A percentile compares a stretch with the other conserved stretches of the same genome.
These are phyloP conservation scores for Drosophila rhopaloa DNA, from an alignment of 1,140 invertebrate genomes.

Conservation along the genomic window DNA sequence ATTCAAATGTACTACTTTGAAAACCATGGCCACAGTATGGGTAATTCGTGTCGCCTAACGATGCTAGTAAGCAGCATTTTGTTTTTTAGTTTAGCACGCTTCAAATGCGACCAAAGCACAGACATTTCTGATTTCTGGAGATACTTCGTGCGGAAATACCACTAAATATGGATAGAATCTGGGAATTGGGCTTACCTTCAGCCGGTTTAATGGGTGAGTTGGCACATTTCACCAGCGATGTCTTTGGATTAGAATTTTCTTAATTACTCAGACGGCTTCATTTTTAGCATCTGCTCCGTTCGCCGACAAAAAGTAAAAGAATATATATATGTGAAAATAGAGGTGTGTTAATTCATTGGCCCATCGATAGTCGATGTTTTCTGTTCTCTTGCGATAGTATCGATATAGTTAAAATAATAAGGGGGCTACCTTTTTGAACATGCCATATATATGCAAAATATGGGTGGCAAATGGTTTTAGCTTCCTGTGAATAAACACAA, in stretches of 20 bases:
- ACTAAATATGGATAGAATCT: not conserved
- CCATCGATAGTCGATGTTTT: not conserved
- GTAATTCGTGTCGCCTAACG: slow-evolving; percentile 82
- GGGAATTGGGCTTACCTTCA: slow-evolving; percentile 51
- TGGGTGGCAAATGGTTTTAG: too few relatives aligned
- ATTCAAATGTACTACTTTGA: slow-evolving; percentile 71
- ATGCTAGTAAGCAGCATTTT: slow-evolving; percentile 82
- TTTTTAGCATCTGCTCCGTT: slow-evolving; percentile 37
- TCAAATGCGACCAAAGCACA: slow-evolving; percentile 82
- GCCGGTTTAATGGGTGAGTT: slow-evolving; percentile 38
- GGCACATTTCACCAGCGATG: slow-evolving; percentile 60
- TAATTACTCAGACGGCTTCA: slow-evolving; percentile 28
- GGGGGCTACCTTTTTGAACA: too few relatives aligned
- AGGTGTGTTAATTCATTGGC: not conserved
- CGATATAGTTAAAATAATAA: too few relatives aligned
- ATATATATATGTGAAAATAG: not conserved
- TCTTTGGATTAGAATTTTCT: slow-evolving; percentile 43
- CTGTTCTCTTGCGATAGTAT: too few relatives aligned
- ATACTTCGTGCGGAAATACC: slow-evolving; percentile 79
- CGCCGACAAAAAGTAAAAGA: slow-evolving; percentile 58
- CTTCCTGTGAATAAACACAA: too few relatives aligned
- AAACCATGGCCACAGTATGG: slow-evolving; percentile 82
- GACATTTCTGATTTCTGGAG: slow-evolving; percentile 84
- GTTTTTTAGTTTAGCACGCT: slow-evolving; percentile 76
- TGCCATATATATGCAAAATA: too few relatives aligned